Evolutionary conservation across 2,797 vertebrate species (phyloP).

Genomic region (Hydrolagus colliei): DNA sequence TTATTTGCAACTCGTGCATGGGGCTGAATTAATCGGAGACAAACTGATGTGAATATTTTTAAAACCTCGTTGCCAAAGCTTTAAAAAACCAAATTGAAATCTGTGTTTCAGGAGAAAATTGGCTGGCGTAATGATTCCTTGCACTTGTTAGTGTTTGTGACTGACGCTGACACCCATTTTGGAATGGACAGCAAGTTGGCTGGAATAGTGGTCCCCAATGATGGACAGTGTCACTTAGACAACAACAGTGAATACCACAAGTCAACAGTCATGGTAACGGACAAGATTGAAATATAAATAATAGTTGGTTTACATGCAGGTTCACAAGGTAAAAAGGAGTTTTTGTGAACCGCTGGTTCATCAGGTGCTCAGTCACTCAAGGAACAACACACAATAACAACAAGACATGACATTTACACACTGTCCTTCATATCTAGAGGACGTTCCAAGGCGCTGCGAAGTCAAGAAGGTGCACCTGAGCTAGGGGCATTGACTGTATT

Average conservation of each 20-base stretch:
- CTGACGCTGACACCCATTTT: conserved; percentile 90
- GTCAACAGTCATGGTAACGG: conserved; percentile 76
- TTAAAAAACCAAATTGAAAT: conserved; percentile 35
- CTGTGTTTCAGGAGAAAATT: conserved; percentile 76
- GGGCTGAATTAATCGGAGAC: not conserved
- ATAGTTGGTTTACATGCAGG: not conserved
- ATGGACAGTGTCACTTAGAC: conserved; percentile 89
- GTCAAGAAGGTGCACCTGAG: too few species aligned
- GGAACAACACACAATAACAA: too few species aligned
- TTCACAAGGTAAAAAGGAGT: not conserved
- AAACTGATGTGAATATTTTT: not conserved
- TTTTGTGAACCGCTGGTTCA: not conserved
- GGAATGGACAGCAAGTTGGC: conserved; percentile 97
- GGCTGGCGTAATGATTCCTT: conserved; percentile 95
- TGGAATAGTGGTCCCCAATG: conserved; percentile 91
- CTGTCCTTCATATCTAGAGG: too few species aligned
- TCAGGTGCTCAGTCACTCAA: too few species aligned
- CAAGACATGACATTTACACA: too few species aligned
- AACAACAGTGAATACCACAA: conserved; percentile 85
- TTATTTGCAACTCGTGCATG: not conserved
- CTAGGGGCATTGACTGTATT: too few species aligned
- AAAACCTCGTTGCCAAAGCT: not conserved
- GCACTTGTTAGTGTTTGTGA: conserved; percentile 90
- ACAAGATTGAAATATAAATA: conserved; percentile 27
- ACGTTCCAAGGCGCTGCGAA: too few species aligned